Percentiles rank a stretch among this genome's conserved stretches.
Conservation (phyloP, 2,113 vertebrate genomes). For the Carettochelys insculpta region DNA sequence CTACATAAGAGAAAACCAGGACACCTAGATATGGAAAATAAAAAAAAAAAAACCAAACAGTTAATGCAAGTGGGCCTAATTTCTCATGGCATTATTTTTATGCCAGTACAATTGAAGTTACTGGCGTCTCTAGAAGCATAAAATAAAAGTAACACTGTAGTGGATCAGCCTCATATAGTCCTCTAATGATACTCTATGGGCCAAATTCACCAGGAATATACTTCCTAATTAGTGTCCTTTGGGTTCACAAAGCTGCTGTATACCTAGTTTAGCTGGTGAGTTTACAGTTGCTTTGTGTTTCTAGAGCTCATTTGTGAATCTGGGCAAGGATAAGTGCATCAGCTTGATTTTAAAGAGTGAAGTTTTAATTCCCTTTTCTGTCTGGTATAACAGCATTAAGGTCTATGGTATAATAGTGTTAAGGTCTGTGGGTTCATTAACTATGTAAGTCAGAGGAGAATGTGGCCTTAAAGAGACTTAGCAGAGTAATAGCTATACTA, state of each 20-base stretch:
- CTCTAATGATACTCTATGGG: neutral
- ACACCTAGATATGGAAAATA: neutral
- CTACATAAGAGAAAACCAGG: neutral
- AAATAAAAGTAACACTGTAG: neutral
- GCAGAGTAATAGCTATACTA: neutral
- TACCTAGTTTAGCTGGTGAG: neutral
- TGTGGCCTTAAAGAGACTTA: neutral
- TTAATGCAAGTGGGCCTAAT: neutral
- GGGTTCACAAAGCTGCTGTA: neutral
- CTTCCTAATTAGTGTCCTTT: neutral
- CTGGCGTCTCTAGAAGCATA: neutral
- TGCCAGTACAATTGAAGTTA: neutral
- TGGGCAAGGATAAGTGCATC: neutral
- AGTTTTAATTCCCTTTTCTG: neutral
- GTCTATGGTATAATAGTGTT: neutral
- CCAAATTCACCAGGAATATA: neutral
- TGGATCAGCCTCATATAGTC: neutral
- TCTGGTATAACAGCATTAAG: accelerated
- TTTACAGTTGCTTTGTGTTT: neutral
- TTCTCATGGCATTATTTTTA: neutral
- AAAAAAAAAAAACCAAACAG: neutral
- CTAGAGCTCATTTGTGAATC: neutral
- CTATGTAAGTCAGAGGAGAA: neutral
- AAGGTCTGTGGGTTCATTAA: too few species aligned
- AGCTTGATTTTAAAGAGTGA: too few species aligned